A percentile compares a stretch with the other conserved stretches of the same genome.
Evolutionary conservation across 2,888 invertebrate genomes (phyloP).

Genomic region (Artemia sinica): DNA sequence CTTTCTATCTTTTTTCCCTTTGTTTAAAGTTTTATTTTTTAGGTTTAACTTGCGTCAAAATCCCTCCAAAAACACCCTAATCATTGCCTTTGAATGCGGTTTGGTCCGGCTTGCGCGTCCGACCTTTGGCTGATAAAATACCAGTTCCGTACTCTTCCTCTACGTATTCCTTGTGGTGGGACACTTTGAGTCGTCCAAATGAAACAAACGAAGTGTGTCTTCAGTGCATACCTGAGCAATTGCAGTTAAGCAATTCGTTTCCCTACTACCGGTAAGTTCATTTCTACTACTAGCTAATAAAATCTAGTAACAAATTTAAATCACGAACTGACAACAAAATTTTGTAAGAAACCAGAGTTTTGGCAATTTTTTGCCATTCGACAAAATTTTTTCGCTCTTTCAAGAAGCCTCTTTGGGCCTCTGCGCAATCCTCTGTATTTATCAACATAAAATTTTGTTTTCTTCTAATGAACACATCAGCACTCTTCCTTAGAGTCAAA

Average conservation of each 20-base stretch:
- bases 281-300: no score
- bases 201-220: constrained; percentile 33
- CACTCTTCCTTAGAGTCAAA: no score
- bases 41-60: constrained; percentile 28
- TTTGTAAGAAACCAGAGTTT: not conserved
- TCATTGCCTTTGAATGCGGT: constrained; percentile 61
- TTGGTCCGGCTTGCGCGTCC: constrained; percentile 52
- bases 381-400: not conserved
- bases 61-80: constrained; percentile 41
- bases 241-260: constrained; percentile 28
- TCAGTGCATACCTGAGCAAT: constrained; percentile 30
- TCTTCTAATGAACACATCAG: no score
- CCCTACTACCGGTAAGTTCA: constrained; percentile 15
- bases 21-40: not conserved
- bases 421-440: no score
- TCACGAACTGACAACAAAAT: constrained; percentile 13
- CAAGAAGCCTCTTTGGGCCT: not conserved
- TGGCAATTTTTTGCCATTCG: not conserved
- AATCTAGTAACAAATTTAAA: not conserved
- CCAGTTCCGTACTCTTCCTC: constrained; percentile 33
- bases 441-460: no score
- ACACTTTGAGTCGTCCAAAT: constrained; percentile 38
- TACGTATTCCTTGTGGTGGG: constrained; percentile 43
- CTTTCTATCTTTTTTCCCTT: no score
- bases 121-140: constrained; percentile 40